These are phyloP conservation scores for Dryocosmus kuriphilus DNA, from an alignment of 2,888 invertebrate species.

Conservation along the genomic window DNA sequence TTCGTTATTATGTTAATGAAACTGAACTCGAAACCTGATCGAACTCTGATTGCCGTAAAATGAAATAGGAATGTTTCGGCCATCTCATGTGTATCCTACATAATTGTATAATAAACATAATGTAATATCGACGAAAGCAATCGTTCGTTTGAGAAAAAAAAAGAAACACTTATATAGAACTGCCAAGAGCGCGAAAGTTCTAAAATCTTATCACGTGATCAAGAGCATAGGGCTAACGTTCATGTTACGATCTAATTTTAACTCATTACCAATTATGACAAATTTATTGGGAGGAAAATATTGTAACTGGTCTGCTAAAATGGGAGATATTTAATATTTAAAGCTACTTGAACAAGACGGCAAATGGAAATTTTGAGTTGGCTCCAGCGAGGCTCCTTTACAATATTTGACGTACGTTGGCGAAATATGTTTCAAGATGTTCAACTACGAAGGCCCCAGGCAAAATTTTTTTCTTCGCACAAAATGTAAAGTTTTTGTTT, in stretches of 20 bases:
- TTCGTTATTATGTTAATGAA: slow-evolving; percentile 44
- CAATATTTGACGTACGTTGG: too few species aligned
- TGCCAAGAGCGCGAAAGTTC: slow-evolving; percentile 64
- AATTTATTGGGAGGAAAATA: neutral
- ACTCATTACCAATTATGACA: neutral
- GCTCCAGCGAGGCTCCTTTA: too few species aligned
- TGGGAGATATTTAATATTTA: neutral
- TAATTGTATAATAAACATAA: slow-evolving; percentile 34
- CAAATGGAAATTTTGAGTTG: too few species aligned
- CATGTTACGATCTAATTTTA: neutral
- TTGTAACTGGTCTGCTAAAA: neutral
- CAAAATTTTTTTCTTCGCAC: too few species aligned
- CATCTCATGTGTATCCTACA: slow-evolving; percentile 30
- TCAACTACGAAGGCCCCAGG: too few species aligned
- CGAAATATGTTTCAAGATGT: too few species aligned
- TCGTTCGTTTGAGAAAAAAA: slow-evolving; percentile 16
- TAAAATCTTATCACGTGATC: slow-evolving; percentile 49
- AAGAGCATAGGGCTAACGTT: slow-evolving; percentile 1
- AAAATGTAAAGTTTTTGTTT: too few species aligned
- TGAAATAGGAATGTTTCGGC: slow-evolving; percentile 36
- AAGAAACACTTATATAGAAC: slow-evolving; percentile 59
- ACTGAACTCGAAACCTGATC: slow-evolving; percentile 42
- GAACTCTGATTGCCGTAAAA: slow-evolving; percentile 41
- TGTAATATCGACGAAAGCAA: slow-evolving; percentile 30
- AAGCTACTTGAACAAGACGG: too few species aligned